phyloP scores from a whole-genome alignment of 2,888 invertebrate genomes.

The Euzetes globulus region DNA sequence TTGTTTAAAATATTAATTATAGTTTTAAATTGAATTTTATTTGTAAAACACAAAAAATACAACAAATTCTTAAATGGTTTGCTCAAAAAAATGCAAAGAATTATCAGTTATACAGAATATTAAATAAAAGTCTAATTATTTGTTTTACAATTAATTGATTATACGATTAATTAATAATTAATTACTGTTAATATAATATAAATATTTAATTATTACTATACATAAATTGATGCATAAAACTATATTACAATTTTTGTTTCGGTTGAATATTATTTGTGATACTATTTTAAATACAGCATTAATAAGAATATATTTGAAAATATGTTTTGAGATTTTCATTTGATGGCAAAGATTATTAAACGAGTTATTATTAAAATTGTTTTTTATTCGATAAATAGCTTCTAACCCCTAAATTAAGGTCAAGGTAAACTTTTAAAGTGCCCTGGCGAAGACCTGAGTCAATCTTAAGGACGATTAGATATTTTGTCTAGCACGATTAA shows the following conservation, averaged over 20 bases:
- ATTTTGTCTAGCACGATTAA: too few relatives aligned
- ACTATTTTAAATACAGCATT: conserved; percentile 1
- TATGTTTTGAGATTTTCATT: conserved; percentile 9
- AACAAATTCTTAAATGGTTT: neutral
- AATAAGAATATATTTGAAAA: neutral
- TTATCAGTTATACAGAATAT: neutral
- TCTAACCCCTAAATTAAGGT: neutral
- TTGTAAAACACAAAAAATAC: neutral
- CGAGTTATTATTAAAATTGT: neutral
- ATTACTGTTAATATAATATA: neutral
- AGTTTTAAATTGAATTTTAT: neutral
- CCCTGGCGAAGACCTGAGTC: too few relatives aligned
- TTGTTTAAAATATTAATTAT: too few relatives aligned
- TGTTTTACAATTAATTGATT: conserved; percentile 15
- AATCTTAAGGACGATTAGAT: too few relatives aligned
- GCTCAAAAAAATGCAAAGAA: neutral
- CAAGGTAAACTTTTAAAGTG: too few relatives aligned
- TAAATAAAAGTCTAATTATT: neutral
- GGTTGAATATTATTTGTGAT: conserved; percentile 24
- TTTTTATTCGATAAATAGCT: neutral
- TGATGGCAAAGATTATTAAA: conserved; percentile 12
- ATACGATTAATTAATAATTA: neutral
- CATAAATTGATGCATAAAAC: neutral
- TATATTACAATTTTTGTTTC: conserved; percentile 4
- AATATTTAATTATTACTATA: conserved; percentile 2